Percentiles rank a stretch among this genome's conserved stretches.
Conservation (phyloP, 2,113 vertebrate genomes). For the Cochlearius cochlearius region DNA sequence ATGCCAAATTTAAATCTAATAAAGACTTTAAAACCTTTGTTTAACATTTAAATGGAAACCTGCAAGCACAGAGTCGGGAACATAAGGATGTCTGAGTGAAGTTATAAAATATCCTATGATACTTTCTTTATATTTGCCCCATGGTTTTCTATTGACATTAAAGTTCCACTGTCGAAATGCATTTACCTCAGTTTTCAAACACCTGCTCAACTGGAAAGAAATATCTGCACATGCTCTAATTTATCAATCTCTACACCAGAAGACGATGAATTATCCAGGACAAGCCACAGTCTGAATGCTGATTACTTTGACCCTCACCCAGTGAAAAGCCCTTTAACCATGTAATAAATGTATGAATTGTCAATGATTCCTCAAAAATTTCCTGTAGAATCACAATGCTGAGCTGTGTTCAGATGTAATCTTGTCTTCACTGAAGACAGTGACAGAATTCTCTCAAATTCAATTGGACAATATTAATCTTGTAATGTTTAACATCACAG, state of each 20-base stretch:
- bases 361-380: not conserved
- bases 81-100: not conserved
- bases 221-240: not conserved
- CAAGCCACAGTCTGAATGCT: not conserved
- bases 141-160: not conserved
- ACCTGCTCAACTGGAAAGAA: not conserved
- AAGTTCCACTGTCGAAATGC: not conserved
- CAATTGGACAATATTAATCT: not conserved
- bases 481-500: not conserved
- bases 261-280: not conserved
- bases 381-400: not conserved
- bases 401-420: not conserved
- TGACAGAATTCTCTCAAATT: not conserved
- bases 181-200: not conserved
- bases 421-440: not conserved
- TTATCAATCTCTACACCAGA: not conserved
- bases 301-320: not conserved
- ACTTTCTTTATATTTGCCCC: not conserved
- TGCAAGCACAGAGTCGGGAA: not conserved
- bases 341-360: not conserved
- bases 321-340: not conserved
- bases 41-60: not conserved
- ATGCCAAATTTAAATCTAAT: not conserved
- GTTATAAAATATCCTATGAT: not conserved
- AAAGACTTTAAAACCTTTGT: not conserved